Conservation (phyloP, 2,888 invertebrate species). For the Pseudoips prasinana region DNA sequence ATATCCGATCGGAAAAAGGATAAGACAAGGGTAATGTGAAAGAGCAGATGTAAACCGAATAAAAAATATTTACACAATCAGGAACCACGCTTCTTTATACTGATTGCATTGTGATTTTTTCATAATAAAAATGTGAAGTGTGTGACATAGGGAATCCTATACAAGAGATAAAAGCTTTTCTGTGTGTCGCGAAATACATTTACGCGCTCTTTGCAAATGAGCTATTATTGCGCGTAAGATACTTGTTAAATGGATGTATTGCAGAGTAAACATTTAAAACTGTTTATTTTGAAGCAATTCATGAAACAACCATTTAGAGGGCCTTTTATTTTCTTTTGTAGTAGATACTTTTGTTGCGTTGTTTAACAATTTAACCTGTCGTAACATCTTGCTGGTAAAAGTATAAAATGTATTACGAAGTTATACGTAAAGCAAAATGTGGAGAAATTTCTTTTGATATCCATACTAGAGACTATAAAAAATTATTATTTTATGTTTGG, state of each 20-base stretch:
- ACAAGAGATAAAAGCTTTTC: constrained; percentile 31
- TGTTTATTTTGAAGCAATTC: constrained; percentile 17
- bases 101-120: constrained; percentile 35
- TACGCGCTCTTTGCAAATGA: constrained; percentile 25
- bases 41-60: constrained; percentile 42
- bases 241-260: constrained; percentile 4
- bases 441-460: too few relatives aligned
- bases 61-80: constrained; percentile 42
- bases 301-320: constrained; percentile 10
- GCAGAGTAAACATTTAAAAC: constrained; percentile 12
- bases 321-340: constrained; percentile 26
- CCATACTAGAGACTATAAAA: too few relatives aligned
- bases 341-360: too few relatives aligned
- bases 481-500: too few relatives aligned
- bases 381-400: too few relatives aligned
- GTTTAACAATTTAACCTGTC: too few relatives aligned
- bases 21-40: constrained; percentile 42
- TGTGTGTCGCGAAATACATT: constrained; percentile 25
- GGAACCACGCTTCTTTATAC: constrained; percentile 24
- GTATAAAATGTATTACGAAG: too few relatives aligned
- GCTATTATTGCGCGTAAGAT: constrained; percentile 11
- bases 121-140: constrained; percentile 30
- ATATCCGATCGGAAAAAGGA: constrained; percentile 14
- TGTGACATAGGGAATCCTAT: constrained; percentile 25
- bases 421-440: too few relatives aligned